Evolutionary conservation across 2,888 invertebrate genomes (phyloP).

Genomic region (Oligia fasciuncula): DNA sequence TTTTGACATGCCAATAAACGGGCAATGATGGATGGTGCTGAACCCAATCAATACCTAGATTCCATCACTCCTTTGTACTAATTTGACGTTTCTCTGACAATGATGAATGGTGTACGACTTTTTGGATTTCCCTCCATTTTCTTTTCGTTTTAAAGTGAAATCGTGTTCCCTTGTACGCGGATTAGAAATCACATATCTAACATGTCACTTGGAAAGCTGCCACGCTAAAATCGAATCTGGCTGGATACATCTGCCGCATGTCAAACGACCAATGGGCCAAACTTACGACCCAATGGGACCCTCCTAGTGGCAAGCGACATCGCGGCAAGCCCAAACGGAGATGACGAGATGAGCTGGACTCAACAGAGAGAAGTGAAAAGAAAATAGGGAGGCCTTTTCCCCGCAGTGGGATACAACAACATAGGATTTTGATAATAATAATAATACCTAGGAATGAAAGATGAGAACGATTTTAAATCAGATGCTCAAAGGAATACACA

Average conservation of each 20-base stretch:
- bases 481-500: not conserved
- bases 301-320: too few relatives aligned
- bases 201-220: not conserved
- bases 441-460: not conserved
- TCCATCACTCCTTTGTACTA: constrained; percentile 69
- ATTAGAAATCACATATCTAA: not conserved
- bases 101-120: constrained; percentile 66
- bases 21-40: constrained; percentile 67
- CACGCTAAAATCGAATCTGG: not conserved
- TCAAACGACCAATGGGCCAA: not conserved
- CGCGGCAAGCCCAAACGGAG: too few relatives aligned
- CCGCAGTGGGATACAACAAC: too few relatives aligned
- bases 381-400: too few relatives aligned
- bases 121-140: constrained; percentile 54
- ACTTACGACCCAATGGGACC: not conserved
- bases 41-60: constrained; percentile 70
- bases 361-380: too few relatives aligned
- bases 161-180: not conserved
- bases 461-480: too few relatives aligned
- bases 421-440: too few relatives aligned
- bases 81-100: constrained; percentile 74
- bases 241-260: not conserved
- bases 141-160: constrained; percentile 47
- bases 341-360: too few relatives aligned
- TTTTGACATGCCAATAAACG: constrained; percentile 57